Conservation (phyloP, 2,888 invertebrate species). For the Sinohyriopsis cumingii region DNA sequence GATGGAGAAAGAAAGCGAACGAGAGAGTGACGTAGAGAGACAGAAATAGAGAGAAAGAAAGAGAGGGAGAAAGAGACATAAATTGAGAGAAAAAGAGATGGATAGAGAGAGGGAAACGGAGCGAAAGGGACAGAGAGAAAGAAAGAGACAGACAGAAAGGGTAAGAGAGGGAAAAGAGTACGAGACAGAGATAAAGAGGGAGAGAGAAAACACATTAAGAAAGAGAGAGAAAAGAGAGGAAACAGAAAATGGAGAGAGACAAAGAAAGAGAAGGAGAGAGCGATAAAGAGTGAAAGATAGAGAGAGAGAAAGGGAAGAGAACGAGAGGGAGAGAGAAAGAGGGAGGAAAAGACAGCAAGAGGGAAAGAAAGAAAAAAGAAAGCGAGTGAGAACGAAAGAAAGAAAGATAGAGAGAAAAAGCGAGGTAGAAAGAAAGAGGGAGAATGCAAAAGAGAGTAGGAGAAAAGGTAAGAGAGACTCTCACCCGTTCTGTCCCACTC, state of each 20-base stretch:
- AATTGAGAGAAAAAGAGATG: background rate
- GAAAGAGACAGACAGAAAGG: background rate
- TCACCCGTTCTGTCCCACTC: too few species aligned
- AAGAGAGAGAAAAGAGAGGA: background rate
- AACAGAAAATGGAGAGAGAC: too few species aligned
- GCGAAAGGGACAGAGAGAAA: too few species aligned
- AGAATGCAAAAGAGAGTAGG: slow-evolving; percentile 7
- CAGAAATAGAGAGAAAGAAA: background rate
- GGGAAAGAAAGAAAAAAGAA: background rate
- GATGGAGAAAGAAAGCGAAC: background rate
- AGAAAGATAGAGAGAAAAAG: slow-evolving; percentile 8
- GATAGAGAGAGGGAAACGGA: too few species aligned
- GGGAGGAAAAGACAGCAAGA: background rate
- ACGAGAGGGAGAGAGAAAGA: background rate
- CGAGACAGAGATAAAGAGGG: too few species aligned
- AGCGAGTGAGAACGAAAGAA: too few species aligned
- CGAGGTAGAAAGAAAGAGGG: slow-evolving; percentile 12
- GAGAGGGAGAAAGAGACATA: background rate
- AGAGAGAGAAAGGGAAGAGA: slow-evolving; percentile 2
- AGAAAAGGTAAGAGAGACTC: slow-evolving; percentile 6
- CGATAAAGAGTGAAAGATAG: too few species aligned
- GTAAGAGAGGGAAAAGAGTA: background rate
- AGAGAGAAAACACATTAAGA: background rate
- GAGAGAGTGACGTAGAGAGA: background rate
- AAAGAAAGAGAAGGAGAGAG: too few species aligned